Evolutionary conservation across 1,140 invertebrate species (phyloP), one percentile per base, ranked within the genome.

Genomic region (Bradynema listronoti): DNA sequence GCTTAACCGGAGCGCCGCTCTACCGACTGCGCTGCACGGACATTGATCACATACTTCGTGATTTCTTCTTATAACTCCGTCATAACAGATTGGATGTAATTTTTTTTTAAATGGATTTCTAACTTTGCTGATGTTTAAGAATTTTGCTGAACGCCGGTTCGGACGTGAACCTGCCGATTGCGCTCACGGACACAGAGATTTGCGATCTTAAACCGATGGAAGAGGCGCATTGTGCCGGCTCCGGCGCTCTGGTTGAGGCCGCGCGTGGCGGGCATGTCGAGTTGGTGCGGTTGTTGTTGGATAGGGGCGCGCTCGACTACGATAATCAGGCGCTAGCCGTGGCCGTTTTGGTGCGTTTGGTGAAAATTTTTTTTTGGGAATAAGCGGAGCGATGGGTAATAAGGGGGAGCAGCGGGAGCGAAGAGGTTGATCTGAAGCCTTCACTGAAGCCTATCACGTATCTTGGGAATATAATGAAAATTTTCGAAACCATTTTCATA

Each of bases 291-390:
- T 78, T 90, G 32, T 77, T 96, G n/a, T 78, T 96, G 6, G 85
- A 86, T 65, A 82, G 87, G 72, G 88, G 89, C n/a, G 90, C 91
- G 1, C 81, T 85, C 11, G 93, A 96, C 80, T 86, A 89, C 47
- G 86, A 90, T 39, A 87, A 88, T 56, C 84, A 85, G 63, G 90
- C 90, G 9, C 80, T 94, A 33, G 32, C 16, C 1, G 1, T 1
- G 29, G 29, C 16, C 19, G 29, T 49, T 49, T 16, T 14, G 24
- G 16, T 49, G 29, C 2, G 4, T 19, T 4, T 1, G n/a, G n/a
- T 49, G 19, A n/a, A n/a, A n/a, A n/a, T n/a, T n/a, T n/a, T n/a
- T n/a, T n/a, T n/a, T n/a, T n/a, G n/a, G n/a, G n/a, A n/a, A n/a
- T n/a, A n/a, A n/a, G n/a, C n/a, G n/a, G n/a, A n/a, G n/a, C n/a